A percentile compares a stretch with the other conserved stretches of the same genome.
Conservation (phyloP, 2,113 vertebrate species). For the Penelope pileata region DNA sequence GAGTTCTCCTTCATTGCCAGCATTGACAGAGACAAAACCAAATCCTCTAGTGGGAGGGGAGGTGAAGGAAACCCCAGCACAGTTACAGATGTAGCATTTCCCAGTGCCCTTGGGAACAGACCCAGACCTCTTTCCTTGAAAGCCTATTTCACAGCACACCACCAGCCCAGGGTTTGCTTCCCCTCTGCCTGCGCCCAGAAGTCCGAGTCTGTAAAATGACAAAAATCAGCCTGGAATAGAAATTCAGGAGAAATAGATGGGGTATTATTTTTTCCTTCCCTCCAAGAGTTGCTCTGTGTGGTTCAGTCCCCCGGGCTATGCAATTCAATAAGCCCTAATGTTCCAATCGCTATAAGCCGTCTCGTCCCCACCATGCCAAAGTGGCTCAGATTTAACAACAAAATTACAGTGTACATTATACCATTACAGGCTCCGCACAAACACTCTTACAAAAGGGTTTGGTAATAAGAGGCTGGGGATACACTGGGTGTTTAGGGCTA, state of each 20-base stretch:
- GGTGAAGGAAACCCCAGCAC: neutral
- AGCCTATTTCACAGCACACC: neutral
- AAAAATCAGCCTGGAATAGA: neutral
- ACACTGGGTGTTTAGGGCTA: neutral
- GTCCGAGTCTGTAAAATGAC: neutral
- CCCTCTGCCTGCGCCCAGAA: neutral
- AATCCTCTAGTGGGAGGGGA: neutral
- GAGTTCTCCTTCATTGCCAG: neutral
- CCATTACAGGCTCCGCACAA: neutral
- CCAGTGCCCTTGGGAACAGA: neutral
- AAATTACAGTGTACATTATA: neutral
- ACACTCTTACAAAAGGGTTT: neutral
- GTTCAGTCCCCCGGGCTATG: neutral
- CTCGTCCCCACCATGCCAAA: neutral
- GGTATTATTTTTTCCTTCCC: neutral
- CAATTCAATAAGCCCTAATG: slow-evolving; percentile 15
- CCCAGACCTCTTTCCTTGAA: neutral
- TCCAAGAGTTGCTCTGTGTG: neutral
- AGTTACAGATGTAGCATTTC: neutral
- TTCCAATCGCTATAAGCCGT: neutral
- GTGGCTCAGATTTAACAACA: neutral
- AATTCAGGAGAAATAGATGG: neutral
- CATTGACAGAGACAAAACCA: neutral
- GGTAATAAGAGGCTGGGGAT: neutral
- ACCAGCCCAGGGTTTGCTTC: neutral